Conservation (phyloP, 2,797 vertebrate species). For the Alectoris magna region DNA sequence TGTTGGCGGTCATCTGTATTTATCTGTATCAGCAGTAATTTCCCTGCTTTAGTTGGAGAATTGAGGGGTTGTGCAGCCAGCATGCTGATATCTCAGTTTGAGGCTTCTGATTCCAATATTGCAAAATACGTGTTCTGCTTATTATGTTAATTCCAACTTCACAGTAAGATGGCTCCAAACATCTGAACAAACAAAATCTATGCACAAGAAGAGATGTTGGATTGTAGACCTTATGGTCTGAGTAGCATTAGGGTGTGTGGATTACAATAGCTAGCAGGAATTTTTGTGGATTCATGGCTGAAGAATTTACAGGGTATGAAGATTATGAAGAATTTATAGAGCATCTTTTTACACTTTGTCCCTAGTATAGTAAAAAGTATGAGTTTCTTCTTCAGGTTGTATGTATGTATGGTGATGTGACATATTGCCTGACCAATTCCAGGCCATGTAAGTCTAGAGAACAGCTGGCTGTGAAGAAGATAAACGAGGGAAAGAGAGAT, state of each 20-base stretch:
- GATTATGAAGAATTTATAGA: not conserved
- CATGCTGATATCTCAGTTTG: not conserved
- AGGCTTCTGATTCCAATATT: not conserved
- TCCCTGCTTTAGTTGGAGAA: not conserved
- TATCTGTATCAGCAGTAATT: not conserved
- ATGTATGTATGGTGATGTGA: not conserved
- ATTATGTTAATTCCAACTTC: not conserved
- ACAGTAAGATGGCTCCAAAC: not conserved
- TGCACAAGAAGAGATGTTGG: not conserved
- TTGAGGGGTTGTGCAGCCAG: not conserved
- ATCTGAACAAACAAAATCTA: not conserved
- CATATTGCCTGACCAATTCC: not conserved
- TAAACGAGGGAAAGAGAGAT: not conserved
- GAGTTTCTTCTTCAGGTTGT: not conserved
- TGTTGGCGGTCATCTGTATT: not conserved
- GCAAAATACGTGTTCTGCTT: not conserved
- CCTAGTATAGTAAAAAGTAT: not conserved
- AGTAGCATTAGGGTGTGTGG: fast-evolving
- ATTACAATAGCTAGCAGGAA: not conserved
- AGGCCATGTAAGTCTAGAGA: not conserved
- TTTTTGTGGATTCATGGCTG: not conserved
- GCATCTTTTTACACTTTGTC: not conserved
- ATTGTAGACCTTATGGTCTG: not conserved
- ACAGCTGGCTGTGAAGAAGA: not conserved
- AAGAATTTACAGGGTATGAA: not conserved